phyloP scores from a whole-genome alignment of 2,888 invertebrate species.

The Chymomyza caudatula region DNA sequence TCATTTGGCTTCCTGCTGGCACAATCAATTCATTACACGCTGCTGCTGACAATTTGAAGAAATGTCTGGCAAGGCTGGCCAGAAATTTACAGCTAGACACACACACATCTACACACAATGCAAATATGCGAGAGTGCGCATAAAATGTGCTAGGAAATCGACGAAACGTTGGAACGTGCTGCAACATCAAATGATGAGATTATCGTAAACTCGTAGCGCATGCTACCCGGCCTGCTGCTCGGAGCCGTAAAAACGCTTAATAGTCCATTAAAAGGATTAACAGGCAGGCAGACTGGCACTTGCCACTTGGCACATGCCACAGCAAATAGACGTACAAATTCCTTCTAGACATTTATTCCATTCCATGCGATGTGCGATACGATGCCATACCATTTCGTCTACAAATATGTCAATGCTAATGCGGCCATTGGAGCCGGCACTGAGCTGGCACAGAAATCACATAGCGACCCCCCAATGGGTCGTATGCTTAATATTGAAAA shows the following conservation, averaged over 20 bases:
- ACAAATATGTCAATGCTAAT: background rate
- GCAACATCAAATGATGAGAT: slow-evolving; percentile 62
- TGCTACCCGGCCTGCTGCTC: background rate
- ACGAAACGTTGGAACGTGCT: slow-evolving; percentile 43
- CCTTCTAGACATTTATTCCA: slow-evolving; percentile 39
- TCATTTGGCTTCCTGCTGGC: slow-evolving; percentile 49
- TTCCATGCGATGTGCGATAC: slow-evolving; percentile 17
- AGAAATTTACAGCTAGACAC: slow-evolving; percentile 35
- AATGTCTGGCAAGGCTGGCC: background rate
- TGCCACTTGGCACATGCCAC: slow-evolving; percentile 11
- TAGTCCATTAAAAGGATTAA: slow-evolving; percentile 61
- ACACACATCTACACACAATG: slow-evolving; percentile 24
- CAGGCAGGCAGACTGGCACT: slow-evolving; percentile 16
- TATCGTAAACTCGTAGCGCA: slow-evolving; percentile 58
- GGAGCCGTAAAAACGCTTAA: slow-evolving; percentile 54
- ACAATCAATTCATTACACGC: slow-evolving; percentile 65
- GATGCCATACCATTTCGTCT: background rate
- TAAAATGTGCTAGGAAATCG: slow-evolving; percentile 55
- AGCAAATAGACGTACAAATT: slow-evolving; percentile 55
- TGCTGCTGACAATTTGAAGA: slow-evolving; percentile 5
- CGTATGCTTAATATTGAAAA: slow-evolving; percentile 57
- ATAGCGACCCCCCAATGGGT: background rate
- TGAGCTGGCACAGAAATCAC: background rate
- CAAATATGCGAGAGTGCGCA: slow-evolving; percentile 57
- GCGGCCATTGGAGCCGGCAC: background rate